Evolutionary conservation across 2,888 invertebrate species (phyloP).

Genomic region (Caenorhabditis doughertyi): DNA sequence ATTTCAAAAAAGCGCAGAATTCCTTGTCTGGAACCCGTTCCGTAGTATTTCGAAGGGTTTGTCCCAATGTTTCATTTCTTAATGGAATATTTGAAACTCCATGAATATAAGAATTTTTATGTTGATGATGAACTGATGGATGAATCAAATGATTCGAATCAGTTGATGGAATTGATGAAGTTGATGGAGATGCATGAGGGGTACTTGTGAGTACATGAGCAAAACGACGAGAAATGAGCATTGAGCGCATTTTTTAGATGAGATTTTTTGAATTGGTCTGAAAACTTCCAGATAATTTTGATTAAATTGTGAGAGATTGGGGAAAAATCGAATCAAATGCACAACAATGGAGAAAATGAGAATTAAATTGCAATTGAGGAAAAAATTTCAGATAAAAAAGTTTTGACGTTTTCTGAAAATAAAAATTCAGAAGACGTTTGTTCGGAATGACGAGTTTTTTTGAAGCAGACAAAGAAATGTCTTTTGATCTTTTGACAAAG

Average conservation of each 20-base stretch:
- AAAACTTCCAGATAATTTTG: neutral
- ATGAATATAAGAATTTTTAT: constrained; percentile 76
- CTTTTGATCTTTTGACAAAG: too few species aligned
- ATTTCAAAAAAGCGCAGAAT: constrained; percentile 77
- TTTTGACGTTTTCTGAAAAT: too few species aligned
- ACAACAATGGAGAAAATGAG: too few species aligned
- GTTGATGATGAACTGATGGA: constrained; percentile 45
- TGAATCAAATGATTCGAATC: constrained; percentile 45
- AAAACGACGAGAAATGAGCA: constrained; percentile 38
- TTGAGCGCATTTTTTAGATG: constrained; percentile 48
- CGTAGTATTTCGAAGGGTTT: constrained; percentile 75
- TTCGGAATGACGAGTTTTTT: too few species aligned
- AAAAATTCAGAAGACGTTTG: too few species aligned
- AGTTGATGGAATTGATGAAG: constrained; percentile 1
- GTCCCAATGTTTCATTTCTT: constrained; percentile 78
- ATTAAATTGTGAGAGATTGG: too few species aligned
- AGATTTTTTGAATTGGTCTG: neutral
- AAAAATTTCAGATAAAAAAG: too few species aligned
- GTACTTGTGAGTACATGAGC: constrained; percentile 47
- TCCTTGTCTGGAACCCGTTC: constrained; percentile 77
- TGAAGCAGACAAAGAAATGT: too few species aligned
- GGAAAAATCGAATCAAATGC: neutral
- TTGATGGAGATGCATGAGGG: constrained; percentile 35
- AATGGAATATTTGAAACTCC: constrained; percentile 77
- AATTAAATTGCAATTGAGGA: too few species aligned